Percentiles rank a stretch among this genome's conserved stretches.
Conservation (phyloP, 53 echinoderm and acorn worm species). For the Luidia sarsii region DNA sequence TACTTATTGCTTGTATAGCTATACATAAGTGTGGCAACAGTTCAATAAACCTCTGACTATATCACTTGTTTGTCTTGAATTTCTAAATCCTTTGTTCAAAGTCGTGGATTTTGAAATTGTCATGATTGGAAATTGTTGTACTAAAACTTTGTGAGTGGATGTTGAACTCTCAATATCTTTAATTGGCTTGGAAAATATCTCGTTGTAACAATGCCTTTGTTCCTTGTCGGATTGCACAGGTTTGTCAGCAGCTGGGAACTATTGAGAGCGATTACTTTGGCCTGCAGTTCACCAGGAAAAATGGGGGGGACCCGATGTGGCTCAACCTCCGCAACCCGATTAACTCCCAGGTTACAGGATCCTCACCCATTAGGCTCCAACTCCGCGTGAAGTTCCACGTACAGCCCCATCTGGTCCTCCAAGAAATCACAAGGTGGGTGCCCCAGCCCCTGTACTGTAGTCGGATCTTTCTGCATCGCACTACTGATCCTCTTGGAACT, state of each 20-base stretch:
- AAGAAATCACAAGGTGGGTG: conserved; percentile 86
- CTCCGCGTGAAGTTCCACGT: conserved; percentile 94
- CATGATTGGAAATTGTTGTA: no score
- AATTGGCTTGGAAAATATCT: not conserved
- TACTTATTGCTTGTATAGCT: no score
- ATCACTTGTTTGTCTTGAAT: no score
- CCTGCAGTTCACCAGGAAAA: conserved; percentile 73
- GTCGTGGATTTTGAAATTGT: no score
- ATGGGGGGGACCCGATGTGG: conserved; percentile 86
- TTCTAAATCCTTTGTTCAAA: no score
- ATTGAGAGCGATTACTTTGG: conserved; percentile 97
- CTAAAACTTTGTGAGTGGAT: not conserved
- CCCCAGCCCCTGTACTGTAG: no score
- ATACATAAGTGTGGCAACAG: no score
- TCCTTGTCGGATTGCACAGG: no score
- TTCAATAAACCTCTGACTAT: no score
- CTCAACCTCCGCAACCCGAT: conserved; percentile 93
- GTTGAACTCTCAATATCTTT: not conserved
- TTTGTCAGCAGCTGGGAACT: conserved; percentile 72
- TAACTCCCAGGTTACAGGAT: conserved; percentile 74
- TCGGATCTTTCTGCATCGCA: no score
- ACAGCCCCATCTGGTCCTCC: conserved; percentile 84
- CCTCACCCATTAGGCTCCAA: conserved; percentile 68
- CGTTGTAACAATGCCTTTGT: not conserved
- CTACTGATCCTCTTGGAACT: no score